These are phyloP conservation scores for Bujurquina vittata DNA, from an alignment of 2,113 vertebrate species.

Conservation along the genomic window DNA sequence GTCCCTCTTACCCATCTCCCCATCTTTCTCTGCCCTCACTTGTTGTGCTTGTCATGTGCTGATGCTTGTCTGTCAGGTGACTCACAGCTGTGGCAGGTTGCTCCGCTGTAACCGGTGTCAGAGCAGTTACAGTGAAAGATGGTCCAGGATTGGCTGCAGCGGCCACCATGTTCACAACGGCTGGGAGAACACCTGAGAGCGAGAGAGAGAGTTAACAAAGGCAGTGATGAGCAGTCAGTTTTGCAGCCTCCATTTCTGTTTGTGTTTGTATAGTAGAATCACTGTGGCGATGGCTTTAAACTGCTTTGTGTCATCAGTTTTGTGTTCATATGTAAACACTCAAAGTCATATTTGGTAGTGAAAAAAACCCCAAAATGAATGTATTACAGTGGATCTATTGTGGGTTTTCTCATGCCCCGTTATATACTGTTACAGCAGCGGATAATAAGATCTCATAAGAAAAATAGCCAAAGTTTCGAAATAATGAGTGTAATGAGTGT, in stretches of 20 bases:
- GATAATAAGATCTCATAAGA: neutral
- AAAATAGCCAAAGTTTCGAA: neutral
- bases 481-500: neutral
- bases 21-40: neutral
- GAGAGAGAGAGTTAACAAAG: neutral
- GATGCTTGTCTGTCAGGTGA: neutral
- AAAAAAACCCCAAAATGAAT: neutral
- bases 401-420: neutral
- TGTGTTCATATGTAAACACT: no score
- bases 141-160: slow-evolving; percentile 92
- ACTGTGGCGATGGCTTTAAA: no score
- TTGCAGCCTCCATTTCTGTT: no score
- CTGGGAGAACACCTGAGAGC: slow-evolving; percentile 88
- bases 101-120: slow-evolving; percentile 88
- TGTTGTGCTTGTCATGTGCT: neutral
- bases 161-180: slow-evolving; percentile 91
- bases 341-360: neutral
- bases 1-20: neutral
- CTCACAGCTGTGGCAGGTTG: slow-evolving; percentile 91
- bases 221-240: no score
- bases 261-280: no score
- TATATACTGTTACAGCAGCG: neutral
- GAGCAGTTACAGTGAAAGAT: slow-evolving; percentile 91
- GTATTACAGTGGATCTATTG: neutral
- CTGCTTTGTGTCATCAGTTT: no score